Evolutionary conservation across 2,888 invertebrate species (phyloP).

Genomic region (Nesidiocoris tenuis): DNA sequence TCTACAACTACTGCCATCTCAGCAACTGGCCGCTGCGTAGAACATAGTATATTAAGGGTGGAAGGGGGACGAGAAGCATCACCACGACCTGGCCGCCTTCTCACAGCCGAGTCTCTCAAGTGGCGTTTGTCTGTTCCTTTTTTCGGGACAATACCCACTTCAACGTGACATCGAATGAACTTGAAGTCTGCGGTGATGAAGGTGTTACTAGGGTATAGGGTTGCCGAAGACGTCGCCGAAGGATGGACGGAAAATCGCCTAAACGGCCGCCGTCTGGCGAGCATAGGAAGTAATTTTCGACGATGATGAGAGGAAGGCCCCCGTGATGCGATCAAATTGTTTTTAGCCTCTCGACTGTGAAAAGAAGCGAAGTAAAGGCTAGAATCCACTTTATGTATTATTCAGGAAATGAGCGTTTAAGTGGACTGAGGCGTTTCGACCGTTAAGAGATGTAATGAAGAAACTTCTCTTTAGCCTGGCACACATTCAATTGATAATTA

Average conservation of each 20-base stretch:
- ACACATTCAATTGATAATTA: too few species aligned
- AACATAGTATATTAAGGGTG: not conserved
- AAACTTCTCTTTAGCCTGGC: too few species aligned
- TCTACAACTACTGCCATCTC: not conserved
- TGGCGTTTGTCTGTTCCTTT: constrained; percentile 27
- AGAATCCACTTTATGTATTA: too few species aligned
- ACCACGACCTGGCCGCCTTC: not conserved
- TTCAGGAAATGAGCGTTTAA: too few species aligned
- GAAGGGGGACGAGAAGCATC: not conserved
- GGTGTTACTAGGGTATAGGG: not conserved
- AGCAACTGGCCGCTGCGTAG: not conserved
- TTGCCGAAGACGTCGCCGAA: not conserved
- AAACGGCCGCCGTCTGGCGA: not conserved
- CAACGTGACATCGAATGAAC: constrained; percentile 31
- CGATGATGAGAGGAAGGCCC: not conserved
- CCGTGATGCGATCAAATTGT: not conserved
- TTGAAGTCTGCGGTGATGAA: not conserved
- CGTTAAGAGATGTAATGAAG: too few species aligned
- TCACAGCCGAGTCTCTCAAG: constrained; percentile 8
- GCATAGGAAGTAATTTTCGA: too few species aligned
- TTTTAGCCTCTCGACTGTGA: not conserved
- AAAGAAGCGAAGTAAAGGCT: too few species aligned
- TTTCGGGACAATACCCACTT: constrained; percentile 40
- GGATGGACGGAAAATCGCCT: not conserved
- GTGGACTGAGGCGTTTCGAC: too few species aligned